A percentile compares a stretch with the other conserved stretches of the same genome.
Conservation (phyloP, 2,113 vertebrate genomes). For the Ictalurus furcatus region DNA sequence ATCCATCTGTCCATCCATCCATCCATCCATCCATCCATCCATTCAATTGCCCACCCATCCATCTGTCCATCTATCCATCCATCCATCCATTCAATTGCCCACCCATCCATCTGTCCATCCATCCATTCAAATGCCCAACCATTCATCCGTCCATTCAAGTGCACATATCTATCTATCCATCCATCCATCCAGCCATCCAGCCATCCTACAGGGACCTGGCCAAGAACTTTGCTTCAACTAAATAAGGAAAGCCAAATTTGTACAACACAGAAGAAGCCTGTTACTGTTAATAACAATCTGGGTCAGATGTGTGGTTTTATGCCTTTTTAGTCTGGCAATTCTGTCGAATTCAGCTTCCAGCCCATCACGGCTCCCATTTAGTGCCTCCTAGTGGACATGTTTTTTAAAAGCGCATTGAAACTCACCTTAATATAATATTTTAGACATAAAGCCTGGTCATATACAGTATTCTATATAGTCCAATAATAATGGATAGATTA, state of each 20-base stretch:
- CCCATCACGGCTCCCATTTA: not conserved
- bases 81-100: too few relatives aligned
- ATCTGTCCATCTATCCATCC: too few relatives aligned
- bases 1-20: not conserved
- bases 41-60: too few relatives aligned
- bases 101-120: too few relatives aligned
- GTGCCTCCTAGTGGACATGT: not conserved
- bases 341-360: not conserved
- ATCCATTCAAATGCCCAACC: too few relatives aligned
- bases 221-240: not conserved
- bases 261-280: not conserved
- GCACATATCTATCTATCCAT: not conserved
- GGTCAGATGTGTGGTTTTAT: not conserved
- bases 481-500: not conserved
- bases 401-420: not conserved
- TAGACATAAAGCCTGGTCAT: not conserved
- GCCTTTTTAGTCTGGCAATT: not conserved
- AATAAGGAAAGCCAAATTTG: not conserved
- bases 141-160: not conserved
- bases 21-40: too few relatives aligned
- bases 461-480: not conserved
- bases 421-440: not conserved
- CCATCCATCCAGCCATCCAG: too few relatives aligned
- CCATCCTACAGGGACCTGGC: not conserved
- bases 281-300: not conserved